phyloP scores from a whole-genome alignment of 2,113 vertebrate genomes.

The Erythrolamprus reginae region DNA sequence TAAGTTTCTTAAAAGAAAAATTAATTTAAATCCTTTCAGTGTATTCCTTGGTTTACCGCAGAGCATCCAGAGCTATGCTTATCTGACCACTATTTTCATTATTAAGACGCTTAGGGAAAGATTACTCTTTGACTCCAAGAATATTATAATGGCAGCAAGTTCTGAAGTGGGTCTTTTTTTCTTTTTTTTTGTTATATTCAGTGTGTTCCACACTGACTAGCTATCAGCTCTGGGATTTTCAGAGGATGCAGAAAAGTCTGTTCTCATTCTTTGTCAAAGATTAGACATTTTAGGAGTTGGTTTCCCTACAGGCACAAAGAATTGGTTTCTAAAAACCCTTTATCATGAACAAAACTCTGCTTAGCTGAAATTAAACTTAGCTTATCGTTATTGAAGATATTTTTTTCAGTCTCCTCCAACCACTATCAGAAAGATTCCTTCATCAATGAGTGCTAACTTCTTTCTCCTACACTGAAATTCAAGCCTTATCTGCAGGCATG shows the following conservation, averaged over 20 bases:
- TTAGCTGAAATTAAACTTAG: slow-evolving; percentile 51
- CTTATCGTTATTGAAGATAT: slow-evolving; percentile 45
- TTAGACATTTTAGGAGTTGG: slow-evolving; percentile 48
- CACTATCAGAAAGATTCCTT: slow-evolving; percentile 43
- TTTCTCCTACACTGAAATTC: slow-evolving; percentile 36
- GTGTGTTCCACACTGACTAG: slow-evolving; percentile 53
- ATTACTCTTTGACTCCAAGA: slow-evolving; percentile 58
- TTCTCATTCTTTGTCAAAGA: slow-evolving; percentile 62
- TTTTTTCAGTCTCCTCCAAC: slow-evolving; percentile 30
- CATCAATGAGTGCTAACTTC: slow-evolving; percentile 23
- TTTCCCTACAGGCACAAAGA: slow-evolving; percentile 58
- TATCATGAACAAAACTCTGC: slow-evolving; percentile 50
- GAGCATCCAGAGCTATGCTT: slow-evolving; percentile 27
- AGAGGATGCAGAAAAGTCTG: slow-evolving; percentile 49
- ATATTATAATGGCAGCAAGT: slow-evolving; percentile 64
- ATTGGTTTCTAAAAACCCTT: slow-evolving; percentile 52
- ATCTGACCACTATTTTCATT: slow-evolving; percentile 57
- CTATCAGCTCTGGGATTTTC: slow-evolving; percentile 64
- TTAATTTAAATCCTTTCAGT: slow-evolving; percentile 44
- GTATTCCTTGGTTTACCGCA: slow-evolving; percentile 32
- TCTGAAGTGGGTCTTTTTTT: slow-evolving; percentile 56
- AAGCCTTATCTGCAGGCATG: slow-evolving; percentile 8
- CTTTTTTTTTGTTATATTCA: slow-evolving; percentile 54
- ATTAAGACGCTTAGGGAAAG: slow-evolving; percentile 61
- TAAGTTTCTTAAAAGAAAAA: slow-evolving; percentile 27